Conservation (phyloP, 1,140 invertebrate species). For the Hyposmocoma kahamanoa region DNA sequence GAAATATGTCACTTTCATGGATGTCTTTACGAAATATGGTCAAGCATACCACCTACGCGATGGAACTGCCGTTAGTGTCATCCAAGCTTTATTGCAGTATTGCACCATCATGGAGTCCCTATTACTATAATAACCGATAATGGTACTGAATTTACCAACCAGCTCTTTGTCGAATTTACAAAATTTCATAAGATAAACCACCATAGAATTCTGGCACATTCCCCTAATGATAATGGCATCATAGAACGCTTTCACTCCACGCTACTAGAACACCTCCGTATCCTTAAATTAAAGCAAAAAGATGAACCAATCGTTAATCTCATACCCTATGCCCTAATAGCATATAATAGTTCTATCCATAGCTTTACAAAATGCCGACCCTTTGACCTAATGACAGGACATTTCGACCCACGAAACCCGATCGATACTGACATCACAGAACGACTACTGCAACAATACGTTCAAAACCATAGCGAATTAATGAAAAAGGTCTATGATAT, state of each 20-base stretch:
- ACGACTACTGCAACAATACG: not conserved
- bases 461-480: not conserved
- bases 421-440: not conserved
- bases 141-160: slow-evolving; percentile 5
- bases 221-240: not conserved
- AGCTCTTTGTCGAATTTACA: not conserved
- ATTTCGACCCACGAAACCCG: slow-evolving; percentile 3
- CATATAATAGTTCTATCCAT: no score
- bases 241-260: slow-evolving; percentile 7
- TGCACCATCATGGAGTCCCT: not conserved
- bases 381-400: not conserved
- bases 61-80: not conserved
- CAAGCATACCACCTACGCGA: not conserved
- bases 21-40: slow-evolving; percentile 2
- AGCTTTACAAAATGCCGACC: slow-evolving; percentile 1
- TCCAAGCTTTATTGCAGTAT: not conserved
- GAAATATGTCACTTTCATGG: slow-evolving; percentile 1
- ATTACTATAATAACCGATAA: not conserved
- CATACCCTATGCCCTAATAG: slow-evolving; percentile 1
- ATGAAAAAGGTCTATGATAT: not conserved
- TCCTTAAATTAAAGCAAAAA: not conserved
- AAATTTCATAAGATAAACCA: not conserved
- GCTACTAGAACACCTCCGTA: slow-evolving; percentile 4
- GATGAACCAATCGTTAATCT: not conserved
- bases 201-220: not conserved